A percentile compares a stretch with the other conserved stretches of the same genome.
These are phyloP conservation scores for Parasteatoda lunata DNA, from an alignment of 2,888 invertebrate species.

Conservation along the genomic window DNA sequence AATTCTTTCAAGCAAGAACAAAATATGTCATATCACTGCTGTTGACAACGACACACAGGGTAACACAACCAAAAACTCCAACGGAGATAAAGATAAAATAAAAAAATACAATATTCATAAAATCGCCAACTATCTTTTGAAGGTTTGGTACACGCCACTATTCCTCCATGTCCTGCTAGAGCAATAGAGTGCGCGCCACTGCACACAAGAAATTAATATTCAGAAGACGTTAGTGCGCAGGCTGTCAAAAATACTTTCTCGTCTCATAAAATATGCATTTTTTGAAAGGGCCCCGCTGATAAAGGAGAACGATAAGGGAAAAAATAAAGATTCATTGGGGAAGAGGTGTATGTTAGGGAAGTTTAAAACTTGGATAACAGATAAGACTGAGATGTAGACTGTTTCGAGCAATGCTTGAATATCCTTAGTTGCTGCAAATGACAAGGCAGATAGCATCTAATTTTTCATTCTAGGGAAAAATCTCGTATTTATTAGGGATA, in stretches of 20 bases:
- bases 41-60: slow-evolving; percentile 8
- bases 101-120: slow-evolving; percentile 31
- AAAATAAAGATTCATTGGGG: slow-evolving; percentile 17
- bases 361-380: slow-evolving; percentile 39
- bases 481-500: slow-evolving; percentile 10
- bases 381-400: slow-evolving; percentile 9
- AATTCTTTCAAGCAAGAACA: slow-evolving; percentile 12
- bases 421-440: slow-evolving; percentile 5
- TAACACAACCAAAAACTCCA: slow-evolving; percentile 6
- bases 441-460: slow-evolving; percentile 18
- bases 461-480: slow-evolving; percentile 13
- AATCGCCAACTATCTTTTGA: slow-evolving; percentile 40
- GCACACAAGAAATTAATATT: slow-evolving; percentile 4
- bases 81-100: neutral
- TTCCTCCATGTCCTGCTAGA: neutral
- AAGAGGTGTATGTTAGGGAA: neutral
- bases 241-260: slow-evolving; percentile 53
- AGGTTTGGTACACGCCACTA: slow-evolving; percentile 14
- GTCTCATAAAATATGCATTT: slow-evolving; percentile 64
- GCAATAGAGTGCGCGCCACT: slow-evolving; percentile 33
- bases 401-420: neutral
- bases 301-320: slow-evolving; percentile 37
- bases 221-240: slow-evolving; percentile 28
- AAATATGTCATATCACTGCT: slow-evolving; percentile 20
- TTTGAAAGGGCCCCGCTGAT: slow-evolving; percentile 45